Conservation (phyloP, 2,113 vertebrate genomes). For the Chlorodrepanis virens region DNA sequence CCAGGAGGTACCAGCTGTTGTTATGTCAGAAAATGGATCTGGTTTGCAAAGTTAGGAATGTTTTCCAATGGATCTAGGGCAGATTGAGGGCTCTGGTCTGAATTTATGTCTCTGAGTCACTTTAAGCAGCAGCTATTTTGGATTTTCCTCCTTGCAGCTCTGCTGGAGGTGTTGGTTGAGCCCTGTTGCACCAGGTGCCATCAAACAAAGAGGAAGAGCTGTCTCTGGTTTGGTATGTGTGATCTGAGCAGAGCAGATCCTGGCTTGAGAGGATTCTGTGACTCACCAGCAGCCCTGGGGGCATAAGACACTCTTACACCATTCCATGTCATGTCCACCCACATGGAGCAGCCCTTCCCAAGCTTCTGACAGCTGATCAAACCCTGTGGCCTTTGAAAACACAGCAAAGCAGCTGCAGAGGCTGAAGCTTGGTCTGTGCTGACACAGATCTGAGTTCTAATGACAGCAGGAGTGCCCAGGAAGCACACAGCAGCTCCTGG, state of each 20-base stretch:
- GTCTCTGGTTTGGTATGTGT: not conserved
- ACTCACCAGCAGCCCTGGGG: not conserved
- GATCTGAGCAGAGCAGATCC: not conserved
- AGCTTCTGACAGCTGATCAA: not conserved
- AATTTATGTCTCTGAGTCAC: not conserved
- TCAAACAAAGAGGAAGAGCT: not conserved
- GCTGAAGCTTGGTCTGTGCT: not conserved
- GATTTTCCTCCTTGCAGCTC: not conserved
- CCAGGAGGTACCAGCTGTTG: not conserved
- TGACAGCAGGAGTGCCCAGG: not conserved
- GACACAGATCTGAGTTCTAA: not conserved
- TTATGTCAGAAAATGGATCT: not conserved
- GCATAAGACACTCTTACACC: not conserved
- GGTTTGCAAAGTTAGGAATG: not conserved
- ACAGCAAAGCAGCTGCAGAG: not conserved
- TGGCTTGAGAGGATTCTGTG: not conserved
- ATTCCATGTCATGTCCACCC: not conserved
- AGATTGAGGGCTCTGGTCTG: not conserved
- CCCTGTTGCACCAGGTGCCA: not conserved
- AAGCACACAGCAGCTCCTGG: not conserved
- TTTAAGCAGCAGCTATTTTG: not conserved
- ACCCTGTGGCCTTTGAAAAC: not conserved
- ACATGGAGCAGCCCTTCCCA: not conserved
- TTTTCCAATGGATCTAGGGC: not conserved
- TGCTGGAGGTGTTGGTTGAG: not conserved